Conservation (phyloP, 2,113 vertebrate genomes). For the Romanogobio albipinnatus region DNA sequence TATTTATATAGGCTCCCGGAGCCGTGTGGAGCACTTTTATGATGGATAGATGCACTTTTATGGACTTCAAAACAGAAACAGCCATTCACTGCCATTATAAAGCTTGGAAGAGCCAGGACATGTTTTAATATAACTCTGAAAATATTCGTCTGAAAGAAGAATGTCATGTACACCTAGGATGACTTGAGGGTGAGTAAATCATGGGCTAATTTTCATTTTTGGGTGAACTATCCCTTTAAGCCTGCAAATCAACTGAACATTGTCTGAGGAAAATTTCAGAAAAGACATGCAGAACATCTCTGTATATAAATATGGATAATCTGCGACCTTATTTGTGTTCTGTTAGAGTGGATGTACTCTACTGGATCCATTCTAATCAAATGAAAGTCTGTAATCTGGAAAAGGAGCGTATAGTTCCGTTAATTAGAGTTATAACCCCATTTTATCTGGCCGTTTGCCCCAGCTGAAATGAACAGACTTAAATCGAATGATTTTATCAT, state of each 20-base stretch:
- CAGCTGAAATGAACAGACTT: conserved; percentile 21
- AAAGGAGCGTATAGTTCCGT: neutral
- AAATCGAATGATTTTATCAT: conserved; percentile 41
- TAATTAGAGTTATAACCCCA: conserved; percentile 38
- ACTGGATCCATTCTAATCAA: conserved; percentile 28
- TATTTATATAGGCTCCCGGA: too few species aligned
- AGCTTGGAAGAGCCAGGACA: too few species aligned
- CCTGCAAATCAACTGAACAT: neutral
- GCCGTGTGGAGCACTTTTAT: too few species aligned
- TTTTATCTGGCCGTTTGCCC: conserved; percentile 10
- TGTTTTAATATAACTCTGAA: too few species aligned
- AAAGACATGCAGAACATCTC: neutral
- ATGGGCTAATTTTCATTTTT: too few species aligned
- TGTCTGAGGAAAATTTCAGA: neutral
- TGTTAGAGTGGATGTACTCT: conserved; percentile 11
- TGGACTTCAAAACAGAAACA: too few species aligned
- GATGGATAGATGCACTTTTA: too few species aligned
- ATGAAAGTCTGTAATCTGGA: conserved; percentile 11
- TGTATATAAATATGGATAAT: conserved; percentile 17
- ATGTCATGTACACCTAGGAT: too few species aligned
- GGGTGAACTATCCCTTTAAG: neutral
- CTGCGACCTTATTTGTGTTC: conserved; percentile 17
- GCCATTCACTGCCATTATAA: too few species aligned
- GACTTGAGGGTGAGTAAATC: too few species aligned
- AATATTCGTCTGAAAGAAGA: too few species aligned